Conservation (phyloP, 2,113 vertebrate species). For the Thalassarche chlororhynchos region DNA sequence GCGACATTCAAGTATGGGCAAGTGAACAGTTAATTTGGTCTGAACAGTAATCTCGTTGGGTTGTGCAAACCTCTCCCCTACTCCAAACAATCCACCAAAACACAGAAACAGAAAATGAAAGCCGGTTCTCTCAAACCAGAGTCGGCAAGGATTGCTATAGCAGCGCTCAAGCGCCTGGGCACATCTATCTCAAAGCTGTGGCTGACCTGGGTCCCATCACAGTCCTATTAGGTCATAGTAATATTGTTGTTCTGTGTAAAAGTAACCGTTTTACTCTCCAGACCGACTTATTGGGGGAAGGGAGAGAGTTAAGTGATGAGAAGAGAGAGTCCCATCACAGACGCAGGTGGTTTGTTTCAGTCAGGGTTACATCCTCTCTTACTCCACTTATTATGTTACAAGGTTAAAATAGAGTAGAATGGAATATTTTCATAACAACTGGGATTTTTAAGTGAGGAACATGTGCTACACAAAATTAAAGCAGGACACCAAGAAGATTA, state of each 20-base stretch:
- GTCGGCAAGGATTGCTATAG: not conserved
- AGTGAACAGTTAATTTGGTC: not conserved
- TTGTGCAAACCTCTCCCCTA: not conserved
- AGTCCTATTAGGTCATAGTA: not conserved
- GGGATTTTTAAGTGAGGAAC: slow-evolving; percentile 5
- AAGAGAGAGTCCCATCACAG: not conserved
- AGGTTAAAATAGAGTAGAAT: not conserved
- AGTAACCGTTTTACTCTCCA: not conserved
- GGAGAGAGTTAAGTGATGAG: not conserved
- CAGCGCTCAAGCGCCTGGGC: not conserved
- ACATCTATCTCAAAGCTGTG: not conserved
- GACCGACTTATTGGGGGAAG: not conserved
- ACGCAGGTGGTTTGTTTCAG: not conserved
- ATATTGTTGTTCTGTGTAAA: not conserved
- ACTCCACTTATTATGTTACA: not conserved
- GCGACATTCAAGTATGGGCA: not conserved
- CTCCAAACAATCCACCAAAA: not conserved
- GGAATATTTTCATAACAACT: slow-evolving; percentile 11
- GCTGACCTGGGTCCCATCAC: not conserved
- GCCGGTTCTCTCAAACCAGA: not conserved
- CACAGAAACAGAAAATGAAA: not conserved
- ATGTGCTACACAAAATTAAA: not conserved
- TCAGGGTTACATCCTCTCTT: not conserved
- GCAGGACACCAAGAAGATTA: not conserved
- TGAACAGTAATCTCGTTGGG: not conserved